phyloP scores from a whole-genome alignment of 2,888 invertebrate species.

The Orthonevra nobilis region DNA sequence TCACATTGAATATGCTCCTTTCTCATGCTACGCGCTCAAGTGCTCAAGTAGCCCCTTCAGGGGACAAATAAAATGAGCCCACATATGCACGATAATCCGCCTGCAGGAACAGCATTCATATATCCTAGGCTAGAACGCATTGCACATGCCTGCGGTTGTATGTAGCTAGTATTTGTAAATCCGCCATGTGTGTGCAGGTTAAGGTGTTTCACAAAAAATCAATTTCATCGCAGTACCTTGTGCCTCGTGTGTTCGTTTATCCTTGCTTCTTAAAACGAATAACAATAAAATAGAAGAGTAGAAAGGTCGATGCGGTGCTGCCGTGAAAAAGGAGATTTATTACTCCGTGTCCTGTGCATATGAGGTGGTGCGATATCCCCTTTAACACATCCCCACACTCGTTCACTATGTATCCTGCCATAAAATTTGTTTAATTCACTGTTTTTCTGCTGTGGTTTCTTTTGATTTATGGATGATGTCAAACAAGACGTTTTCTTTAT shows the following conservation, averaged over 20 bases:
- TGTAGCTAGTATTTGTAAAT: conserved; percentile 10
- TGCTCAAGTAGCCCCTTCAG: conserved; percentile 46
- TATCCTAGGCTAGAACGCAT: conserved; percentile 25
- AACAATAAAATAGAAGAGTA: conserved; percentile 33
- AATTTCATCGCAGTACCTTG: conserved; percentile 57
- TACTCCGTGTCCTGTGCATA: conserved; percentile 56
- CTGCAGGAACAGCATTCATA: conserved; percentile 59
- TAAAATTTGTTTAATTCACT: conserved; percentile 35
- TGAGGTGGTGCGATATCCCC: conserved; percentile 21
- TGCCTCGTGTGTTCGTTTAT: background rate
- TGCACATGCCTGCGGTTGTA: conserved; percentile 12
- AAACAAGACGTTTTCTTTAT: conserved; percentile 64
- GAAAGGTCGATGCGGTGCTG: conserved; percentile 3
- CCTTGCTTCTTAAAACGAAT: conserved; percentile 25
- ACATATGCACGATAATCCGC: conserved; percentile 51
- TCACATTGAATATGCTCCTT: conserved; percentile 55
- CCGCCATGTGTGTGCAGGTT: conserved; percentile 18
- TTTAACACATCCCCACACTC: background rate
- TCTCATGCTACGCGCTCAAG: conserved; percentile 50
- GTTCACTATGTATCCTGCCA: conserved; percentile 34
- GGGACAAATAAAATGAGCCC: conserved; percentile 61
- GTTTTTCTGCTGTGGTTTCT: conserved; percentile 23
- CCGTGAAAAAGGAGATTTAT: conserved; percentile 54
- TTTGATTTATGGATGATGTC: conserved; percentile 64
- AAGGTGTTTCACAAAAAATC: conserved; percentile 63